phyloP scores from a whole-genome alignment of 2,113 vertebrate genomes.

The Uria aalge region DNA sequence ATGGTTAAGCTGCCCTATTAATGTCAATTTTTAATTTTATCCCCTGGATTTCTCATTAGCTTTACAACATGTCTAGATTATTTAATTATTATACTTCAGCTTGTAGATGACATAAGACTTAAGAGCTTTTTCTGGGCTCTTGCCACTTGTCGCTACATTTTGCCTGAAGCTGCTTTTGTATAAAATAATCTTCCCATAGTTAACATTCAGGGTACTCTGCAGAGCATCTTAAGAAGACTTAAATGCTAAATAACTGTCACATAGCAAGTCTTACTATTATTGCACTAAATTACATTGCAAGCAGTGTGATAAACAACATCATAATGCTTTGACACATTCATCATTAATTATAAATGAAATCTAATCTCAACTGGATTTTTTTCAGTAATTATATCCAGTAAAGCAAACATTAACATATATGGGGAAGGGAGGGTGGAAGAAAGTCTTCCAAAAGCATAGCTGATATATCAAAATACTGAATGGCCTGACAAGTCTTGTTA shows the following conservation, averaged over 20 bases:
- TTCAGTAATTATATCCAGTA: constrained; percentile 44
- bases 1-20: constrained; percentile 30
- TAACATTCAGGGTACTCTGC: constrained; percentile 54
- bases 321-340: constrained; percentile 59
- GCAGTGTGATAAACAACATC: constrained; percentile 63
- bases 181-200: constrained; percentile 58
- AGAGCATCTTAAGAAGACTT: constrained; percentile 59
- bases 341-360: constrained; percentile 65
- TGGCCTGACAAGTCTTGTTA: not conserved
- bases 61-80: constrained; percentile 46
- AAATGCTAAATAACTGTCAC: constrained; percentile 66
- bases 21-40: constrained; percentile 50
- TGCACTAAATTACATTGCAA: constrained; percentile 54
- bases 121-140: constrained; percentile 42
- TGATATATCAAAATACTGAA: constrained; percentile 42
- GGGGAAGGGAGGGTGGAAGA: not conserved
- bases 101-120: constrained; percentile 50
- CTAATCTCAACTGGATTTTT: constrained; percentile 53
- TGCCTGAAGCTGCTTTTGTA: constrained; percentile 63
- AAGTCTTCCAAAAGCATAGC: not conserved
- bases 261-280: constrained; percentile 52
- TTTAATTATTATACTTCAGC: constrained; percentile 60
- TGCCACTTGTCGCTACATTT: constrained; percentile 29
- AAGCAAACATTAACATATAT: constrained; percentile 27
- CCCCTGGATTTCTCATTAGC: constrained; percentile 56